phyloP scores from a whole-genome alignment of 1,140 invertebrate species.

The Caenorhabditis briggsae region DNA sequence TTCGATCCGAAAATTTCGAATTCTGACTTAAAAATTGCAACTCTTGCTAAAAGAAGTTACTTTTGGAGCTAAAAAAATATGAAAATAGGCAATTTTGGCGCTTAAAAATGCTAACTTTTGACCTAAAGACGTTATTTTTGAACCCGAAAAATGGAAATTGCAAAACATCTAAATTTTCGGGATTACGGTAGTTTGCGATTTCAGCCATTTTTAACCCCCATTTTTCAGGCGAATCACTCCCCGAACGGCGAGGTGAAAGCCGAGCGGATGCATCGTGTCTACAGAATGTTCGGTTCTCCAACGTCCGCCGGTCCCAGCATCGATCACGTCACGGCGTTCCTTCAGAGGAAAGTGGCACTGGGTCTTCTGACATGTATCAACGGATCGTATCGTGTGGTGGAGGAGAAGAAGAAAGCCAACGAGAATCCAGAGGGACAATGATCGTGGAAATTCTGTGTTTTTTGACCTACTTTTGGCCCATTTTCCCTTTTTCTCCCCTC shows the following conservation, averaged over 20 bases:
- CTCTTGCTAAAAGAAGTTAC: too few relatives aligned
- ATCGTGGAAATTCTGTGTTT: not conserved
- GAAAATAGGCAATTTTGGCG: too few relatives aligned
- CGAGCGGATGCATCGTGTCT: constrained; percentile 94
- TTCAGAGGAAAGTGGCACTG: constrained; percentile 70
- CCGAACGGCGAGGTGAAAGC: constrained; percentile 86
- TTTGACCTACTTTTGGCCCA: not conserved
- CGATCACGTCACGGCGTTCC: constrained; percentile 71
- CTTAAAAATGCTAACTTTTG: too few relatives aligned
- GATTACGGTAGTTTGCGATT: too few relatives aligned
- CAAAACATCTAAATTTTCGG: too few relatives aligned
- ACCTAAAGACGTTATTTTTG: too few relatives aligned
- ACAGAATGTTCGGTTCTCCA: constrained; percentile 89
- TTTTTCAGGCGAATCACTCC: constrained; percentile 90
- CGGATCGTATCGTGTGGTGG: constrained; percentile 50
- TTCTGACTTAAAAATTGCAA: too few relatives aligned
- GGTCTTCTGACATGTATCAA: constrained; percentile 60
- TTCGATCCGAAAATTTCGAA: too few relatives aligned
- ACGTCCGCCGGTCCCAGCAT: constrained; percentile 59
- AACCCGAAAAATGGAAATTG: too few relatives aligned
- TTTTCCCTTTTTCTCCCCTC: not conserved
- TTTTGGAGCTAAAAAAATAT: too few relatives aligned
- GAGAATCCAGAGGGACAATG: not conserved
- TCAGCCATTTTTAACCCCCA: constrained; percentile 79
- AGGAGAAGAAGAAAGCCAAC: not conserved